Base-by-base conservation (phyloP, 2,888 invertebrate genomes). In the Eugnorisma glareosa region DNA sequence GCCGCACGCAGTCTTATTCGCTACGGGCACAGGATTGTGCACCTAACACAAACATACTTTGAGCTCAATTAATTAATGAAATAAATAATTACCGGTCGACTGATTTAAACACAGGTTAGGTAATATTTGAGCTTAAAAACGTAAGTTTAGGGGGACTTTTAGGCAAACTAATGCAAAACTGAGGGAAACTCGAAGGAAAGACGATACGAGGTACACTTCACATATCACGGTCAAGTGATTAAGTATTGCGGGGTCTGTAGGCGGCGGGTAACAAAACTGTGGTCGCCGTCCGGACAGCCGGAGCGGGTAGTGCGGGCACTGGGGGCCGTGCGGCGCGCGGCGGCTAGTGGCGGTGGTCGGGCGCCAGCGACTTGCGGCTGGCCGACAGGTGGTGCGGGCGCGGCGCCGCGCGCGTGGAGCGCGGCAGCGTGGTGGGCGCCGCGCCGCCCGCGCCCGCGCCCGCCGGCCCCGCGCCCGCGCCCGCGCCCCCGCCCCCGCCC, bases 341-440 rank as follows among this genome's bases (percentile, higher is more conserved):
- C 67, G 84, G 77, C 81, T 79, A 85, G 82, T 85, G 86, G 69
- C 83, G 81, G 79, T 76, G 85, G 93, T 96, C 96, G 86, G 96
- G 96, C 87, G 96, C 96, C 89, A 97, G 96, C 84, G 96, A 96
- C 94, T 96, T 96, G 94, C 75, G 88, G 54, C 88, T 94, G 95
- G 93, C 89, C 94, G 95, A 91, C 96, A 96, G 93, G 95, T 76
- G 82, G 43, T 83, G 82, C 96, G 86, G 96, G 96, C 88, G 96
- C 96, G 96, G 96, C 85, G 97, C 97, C 94, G 97, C 96, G 95
- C 97, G 96, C 92, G 94, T 73, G 15, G 81, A n/a, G 95, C 94
- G 96, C 96, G 91, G 96, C 96, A 89, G 96, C 96, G 92, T 96
- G 94, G 94, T 79, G 93, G 94, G 91, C 95, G 95, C 87, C 96